phyloP scores from a whole-genome alignment of 1,140 invertebrate genomes.

The Drosophila neocordata region DNA sequence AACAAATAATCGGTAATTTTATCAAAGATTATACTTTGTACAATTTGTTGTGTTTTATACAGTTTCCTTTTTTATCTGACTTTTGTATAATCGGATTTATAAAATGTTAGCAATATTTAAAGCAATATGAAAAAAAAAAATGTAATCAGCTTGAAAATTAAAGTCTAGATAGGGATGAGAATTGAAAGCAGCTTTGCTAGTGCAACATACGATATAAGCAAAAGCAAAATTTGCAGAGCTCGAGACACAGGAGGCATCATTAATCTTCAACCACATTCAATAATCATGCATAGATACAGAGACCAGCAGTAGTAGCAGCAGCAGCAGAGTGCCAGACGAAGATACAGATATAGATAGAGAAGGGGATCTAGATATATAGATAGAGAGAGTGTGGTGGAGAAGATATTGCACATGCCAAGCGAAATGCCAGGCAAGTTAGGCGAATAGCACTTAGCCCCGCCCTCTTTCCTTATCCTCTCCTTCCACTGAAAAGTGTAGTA shows the following conservation, averaged over 20 bases:
- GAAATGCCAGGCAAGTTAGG: constrained; percentile 47
- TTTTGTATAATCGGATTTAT: background rate
- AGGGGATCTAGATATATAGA: constrained; percentile 16
- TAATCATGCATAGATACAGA: constrained; percentile 63
- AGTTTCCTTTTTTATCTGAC: background rate
- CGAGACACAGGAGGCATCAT: constrained; percentile 55
- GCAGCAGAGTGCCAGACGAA: constrained; percentile 1
- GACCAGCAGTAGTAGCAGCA: background rate
- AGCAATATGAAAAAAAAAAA: background rate
- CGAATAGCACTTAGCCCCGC: constrained; percentile 59
- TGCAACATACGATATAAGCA: constrained; percentile 7
- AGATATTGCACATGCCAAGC: constrained; percentile 23
- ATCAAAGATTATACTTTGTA: background rate
- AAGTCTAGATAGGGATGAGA: background rate
- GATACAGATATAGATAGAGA: constrained; percentile 6
- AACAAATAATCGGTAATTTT: background rate
- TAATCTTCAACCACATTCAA: constrained; percentile 79
- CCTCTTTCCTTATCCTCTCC: no score
- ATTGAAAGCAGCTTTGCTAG: background rate
- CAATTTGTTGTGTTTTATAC: background rate
- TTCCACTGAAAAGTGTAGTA: no score
- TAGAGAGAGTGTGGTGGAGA: constrained; percentile 22
- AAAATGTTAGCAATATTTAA: background rate
- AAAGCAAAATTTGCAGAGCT: constrained; percentile 18
- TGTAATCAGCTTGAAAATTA: constrained; percentile 6